These are phyloP conservation scores for Prietella phreatophila DNA, from an alignment of 2,113 vertebrate species.

Conservation along the genomic window DNA sequence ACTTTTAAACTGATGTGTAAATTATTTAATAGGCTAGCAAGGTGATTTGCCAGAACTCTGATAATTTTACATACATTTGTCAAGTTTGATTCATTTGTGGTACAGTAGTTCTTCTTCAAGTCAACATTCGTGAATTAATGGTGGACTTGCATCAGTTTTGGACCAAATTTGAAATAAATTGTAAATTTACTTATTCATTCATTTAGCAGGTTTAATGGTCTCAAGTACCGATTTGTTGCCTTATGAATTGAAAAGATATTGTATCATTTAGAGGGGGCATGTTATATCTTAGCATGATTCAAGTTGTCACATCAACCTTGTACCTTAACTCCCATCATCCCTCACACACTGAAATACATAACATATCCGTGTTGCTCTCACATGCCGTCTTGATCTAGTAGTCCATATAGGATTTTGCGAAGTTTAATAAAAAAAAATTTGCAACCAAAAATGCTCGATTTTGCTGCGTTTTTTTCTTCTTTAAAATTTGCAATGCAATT, in stretches of 20 bases:
- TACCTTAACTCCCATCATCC: not conserved
- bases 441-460: no score
- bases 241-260: not conserved
- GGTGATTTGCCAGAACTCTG: not conserved
- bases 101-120: not conserved
- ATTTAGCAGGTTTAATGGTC: no score
- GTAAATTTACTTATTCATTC: no score
- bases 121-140: not conserved
- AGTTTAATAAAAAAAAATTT: no score
- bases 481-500: no score
- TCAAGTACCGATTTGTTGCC: not conserved
- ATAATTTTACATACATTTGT: not conserved
- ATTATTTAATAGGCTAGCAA: not conserved
- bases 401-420: no score
- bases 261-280: not conserved
- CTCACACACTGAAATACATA: not conserved
- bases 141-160: not conserved
- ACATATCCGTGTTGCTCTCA: not conserved
- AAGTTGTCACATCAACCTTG: not conserved
- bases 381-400: not conserved
- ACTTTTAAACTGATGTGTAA: not conserved
- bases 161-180: no score
- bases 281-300: not conserved
- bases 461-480: no score
- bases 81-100: no score